These are phyloP conservation scores for Myotis brandtii DNA, from an alignment of 2,113 vertebrate genomes.

Conservation along the genomic window DNA sequence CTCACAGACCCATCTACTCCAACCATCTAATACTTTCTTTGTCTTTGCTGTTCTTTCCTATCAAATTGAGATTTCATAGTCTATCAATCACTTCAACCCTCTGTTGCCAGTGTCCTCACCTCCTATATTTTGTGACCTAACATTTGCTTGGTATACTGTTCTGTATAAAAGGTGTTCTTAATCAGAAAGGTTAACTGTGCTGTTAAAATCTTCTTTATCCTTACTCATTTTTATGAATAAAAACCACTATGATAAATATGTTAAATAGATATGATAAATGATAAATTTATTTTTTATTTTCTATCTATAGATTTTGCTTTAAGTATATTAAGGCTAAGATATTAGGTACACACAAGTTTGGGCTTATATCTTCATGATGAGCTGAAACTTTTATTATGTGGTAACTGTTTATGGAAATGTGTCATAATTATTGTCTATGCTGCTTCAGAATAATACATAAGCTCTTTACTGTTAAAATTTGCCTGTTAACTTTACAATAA, in stretches of 20 bases:
- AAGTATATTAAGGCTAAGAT: neutral
- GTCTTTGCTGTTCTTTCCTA: neutral
- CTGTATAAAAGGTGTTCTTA: neutral
- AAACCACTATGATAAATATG: neutral
- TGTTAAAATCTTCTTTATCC: neutral
- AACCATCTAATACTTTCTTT: neutral
- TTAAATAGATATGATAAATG: neutral
- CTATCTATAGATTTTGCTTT: neutral
- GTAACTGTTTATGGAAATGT: neutral
- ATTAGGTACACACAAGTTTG: neutral
- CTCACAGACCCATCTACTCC: neutral
- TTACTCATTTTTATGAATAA: neutral
- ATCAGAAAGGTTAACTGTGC: neutral
- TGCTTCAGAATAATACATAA: neutral
- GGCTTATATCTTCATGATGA: neutral
- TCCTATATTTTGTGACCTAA: neutral
- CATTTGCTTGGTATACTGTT: neutral
- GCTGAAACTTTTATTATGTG: neutral
- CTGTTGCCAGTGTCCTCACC: neutral
- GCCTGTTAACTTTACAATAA: neutral
- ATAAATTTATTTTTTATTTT: neutral
- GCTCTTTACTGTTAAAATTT: neutral
- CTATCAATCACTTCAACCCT: neutral
- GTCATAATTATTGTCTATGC: neutral
- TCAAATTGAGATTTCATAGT: conserved; percentile 24